phyloP scores from a whole-genome alignment of 2,797 vertebrate genomes.

The Mormyrops attenuatus region DNA sequence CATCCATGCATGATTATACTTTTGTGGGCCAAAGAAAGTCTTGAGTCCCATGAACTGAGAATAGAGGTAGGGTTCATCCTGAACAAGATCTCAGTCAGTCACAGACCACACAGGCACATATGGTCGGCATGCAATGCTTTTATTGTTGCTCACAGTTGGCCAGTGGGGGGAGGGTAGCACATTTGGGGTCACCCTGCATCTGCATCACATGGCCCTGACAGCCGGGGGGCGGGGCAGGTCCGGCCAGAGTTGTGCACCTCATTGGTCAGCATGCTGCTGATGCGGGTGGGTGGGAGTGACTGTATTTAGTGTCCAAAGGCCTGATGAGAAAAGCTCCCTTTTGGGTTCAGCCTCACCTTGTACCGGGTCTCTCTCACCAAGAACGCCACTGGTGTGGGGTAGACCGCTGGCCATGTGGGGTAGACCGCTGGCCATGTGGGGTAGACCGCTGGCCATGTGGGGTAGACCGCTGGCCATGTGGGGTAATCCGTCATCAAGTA shows the following conservation, averaged over 20 bases:
- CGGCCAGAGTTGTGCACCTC: not conserved
- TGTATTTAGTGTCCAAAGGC: not conserved
- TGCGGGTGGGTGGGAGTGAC: constrained; percentile 11
- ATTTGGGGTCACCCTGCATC: not conserved
- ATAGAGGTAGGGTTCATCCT: not conserved
- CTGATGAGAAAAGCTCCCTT: not conserved
- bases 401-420: not conserved
- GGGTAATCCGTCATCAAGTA: not conserved
- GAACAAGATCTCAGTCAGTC: not conserved
- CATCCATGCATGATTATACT: not conserved
- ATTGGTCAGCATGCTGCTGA: constrained; percentile 31
- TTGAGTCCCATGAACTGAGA: not conserved
- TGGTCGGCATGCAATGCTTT: not conserved
- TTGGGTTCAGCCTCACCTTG: constrained; percentile 11
- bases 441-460: not conserved
- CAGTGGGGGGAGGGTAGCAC: not conserved
- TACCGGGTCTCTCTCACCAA: not conserved
- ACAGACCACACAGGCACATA: not conserved
- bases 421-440: not conserved
- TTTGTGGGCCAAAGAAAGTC: not conserved
- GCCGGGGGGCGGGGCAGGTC: not conserved
- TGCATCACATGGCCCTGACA: constrained; percentile 3
- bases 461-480: not conserved
- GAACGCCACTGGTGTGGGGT: constrained; percentile 12
- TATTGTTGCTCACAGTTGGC: not conserved